Evolutionary conservation across 1,140 invertebrate species (phyloP).

Genomic region (Sitodiplosis mosellana): DNA sequence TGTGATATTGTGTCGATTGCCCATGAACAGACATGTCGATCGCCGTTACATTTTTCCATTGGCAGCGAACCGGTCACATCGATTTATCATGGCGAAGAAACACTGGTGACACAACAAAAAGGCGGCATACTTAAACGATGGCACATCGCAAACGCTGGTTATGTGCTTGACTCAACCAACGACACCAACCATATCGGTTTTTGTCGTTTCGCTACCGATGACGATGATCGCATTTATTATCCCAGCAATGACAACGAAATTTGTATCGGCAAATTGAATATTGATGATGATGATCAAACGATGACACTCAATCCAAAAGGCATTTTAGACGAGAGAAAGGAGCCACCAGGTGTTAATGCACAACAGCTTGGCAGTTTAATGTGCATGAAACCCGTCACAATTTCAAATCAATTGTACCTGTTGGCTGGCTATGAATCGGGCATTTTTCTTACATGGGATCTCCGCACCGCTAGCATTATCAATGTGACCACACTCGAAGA

Average conservation of each 20-base stretch:
- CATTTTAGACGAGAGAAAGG: conserved; percentile 2
- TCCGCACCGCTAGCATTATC: conserved; percentile 34
- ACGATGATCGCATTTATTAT: conserved; percentile 39
- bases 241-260: conserved; percentile 41
- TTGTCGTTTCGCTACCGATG: conserved; percentile 38
- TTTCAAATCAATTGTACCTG: conserved; percentile 31
- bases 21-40: conserved; percentile 22
- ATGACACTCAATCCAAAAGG: background rate
- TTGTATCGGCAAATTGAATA: conserved; percentile 37
- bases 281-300: conserved; percentile 29
- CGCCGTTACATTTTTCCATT: conserved; percentile 16
- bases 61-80: conserved; percentile 14
- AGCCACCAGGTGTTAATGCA: conserved; percentile 5
- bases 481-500: conserved; percentile 37
- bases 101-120: conserved; percentile 48
- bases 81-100: conserved; percentile 20
- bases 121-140: conserved; percentile 44
- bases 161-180: conserved; percentile 32
- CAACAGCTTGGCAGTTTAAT: conserved; percentile 38
- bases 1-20: too few relatives aligned
- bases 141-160: conserved; percentile 35
- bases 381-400: conserved; percentile 37
- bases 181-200: conserved; percentile 41
- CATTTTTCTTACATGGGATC: conserved; percentile 44
- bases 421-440: conserved; percentile 46